Evolutionary conservation across 2,888 invertebrate species (phyloP).

Genomic region (Acrocera orbiculus): DNA sequence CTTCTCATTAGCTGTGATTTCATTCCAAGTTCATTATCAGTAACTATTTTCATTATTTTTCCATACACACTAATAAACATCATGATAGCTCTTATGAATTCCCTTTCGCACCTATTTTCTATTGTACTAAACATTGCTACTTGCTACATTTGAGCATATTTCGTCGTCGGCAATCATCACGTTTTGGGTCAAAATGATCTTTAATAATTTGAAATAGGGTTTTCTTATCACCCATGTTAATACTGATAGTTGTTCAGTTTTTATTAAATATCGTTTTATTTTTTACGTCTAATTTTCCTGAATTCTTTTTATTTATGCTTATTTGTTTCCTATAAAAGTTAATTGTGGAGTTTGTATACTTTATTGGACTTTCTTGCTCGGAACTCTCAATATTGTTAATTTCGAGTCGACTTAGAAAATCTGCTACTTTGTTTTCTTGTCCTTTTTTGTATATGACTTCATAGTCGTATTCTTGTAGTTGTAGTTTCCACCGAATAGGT

Average conservation of each 20-base stretch:
- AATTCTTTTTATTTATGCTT: too few species aligned
- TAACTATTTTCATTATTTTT: neutral
- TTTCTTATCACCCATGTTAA: neutral
- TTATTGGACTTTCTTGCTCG: too few species aligned
- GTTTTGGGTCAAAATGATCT: conserved; percentile 1
- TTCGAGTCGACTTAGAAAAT: too few species aligned
- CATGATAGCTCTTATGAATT: conserved; percentile 1
- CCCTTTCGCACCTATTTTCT: conserved; percentile 5
- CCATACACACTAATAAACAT: neutral
- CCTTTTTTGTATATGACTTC: conserved; percentile 1
- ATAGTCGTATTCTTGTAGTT: conserved; percentile 3
- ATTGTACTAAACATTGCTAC: conserved; percentile 1
- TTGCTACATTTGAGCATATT: neutral
- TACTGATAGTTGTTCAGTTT: neutral
- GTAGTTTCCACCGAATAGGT: conserved; percentile 2
- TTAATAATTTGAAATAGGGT: neutral
- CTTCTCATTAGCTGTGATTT: neutral
- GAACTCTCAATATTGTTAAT: too few species aligned
- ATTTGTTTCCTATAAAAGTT: too few species aligned
- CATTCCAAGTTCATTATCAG: neutral
- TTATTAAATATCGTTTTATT: neutral
- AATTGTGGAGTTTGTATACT: too few species aligned
- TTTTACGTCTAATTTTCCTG: too few species aligned
- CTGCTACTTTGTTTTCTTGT: too few species aligned
- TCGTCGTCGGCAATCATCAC: conserved; percentile 1